phyloP scores from a whole-genome alignment of 2,888 invertebrate species.

The Synergus gifuensis region DNA sequence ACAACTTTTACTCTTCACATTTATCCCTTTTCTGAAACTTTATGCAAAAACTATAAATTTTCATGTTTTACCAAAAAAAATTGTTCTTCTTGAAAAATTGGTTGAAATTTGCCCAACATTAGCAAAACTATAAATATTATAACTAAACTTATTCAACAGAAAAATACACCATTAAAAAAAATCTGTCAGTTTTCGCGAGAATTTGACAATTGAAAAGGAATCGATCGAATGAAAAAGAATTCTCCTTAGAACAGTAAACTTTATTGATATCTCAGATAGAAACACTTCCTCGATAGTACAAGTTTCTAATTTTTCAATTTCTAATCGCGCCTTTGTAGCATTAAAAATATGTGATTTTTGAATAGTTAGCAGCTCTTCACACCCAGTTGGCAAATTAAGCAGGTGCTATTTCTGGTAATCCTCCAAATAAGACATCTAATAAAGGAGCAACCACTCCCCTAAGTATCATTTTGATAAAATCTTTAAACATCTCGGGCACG shows the following conservation, averaged over 20 bases:
- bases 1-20: no score
- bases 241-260: neutral
- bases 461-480: slow-evolving; percentile 1
- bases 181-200: no score
- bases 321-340: neutral
- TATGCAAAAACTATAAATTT: no score
- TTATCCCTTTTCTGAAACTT: no score
- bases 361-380: neutral
- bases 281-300: neutral
- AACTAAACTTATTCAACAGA: no score
- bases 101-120: no score
- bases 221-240: neutral
- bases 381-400: neutral
- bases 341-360: neutral
- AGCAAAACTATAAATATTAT: no score
- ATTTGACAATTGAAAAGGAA: no score
- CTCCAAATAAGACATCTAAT: slow-evolving; percentile 55
- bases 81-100: no score
- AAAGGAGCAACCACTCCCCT: slow-evolving; percentile 46
- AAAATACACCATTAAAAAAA: no score
- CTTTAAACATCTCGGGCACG: slow-evolving; percentile 51
- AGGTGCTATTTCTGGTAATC: slow-evolving; percentile 21
- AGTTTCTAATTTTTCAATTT: neutral
- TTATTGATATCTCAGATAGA: neutral
- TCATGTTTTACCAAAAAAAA: no score